These are phyloP conservation scores for Coleophora deauratella DNA, from an alignment of 2,888 invertebrate genomes.

Conservation along the genomic window DNA sequence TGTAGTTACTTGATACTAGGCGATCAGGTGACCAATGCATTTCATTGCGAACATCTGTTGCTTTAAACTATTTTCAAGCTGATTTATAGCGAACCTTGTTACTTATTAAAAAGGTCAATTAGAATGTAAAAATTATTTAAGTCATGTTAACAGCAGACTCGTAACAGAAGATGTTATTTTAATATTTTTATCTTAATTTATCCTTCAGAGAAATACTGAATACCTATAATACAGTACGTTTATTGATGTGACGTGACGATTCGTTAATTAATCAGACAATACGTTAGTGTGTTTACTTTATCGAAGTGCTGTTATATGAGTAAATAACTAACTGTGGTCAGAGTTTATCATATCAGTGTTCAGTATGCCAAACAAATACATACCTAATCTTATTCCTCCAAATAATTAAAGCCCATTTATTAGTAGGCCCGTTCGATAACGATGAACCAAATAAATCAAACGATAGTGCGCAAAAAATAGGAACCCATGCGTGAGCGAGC, in stretches of 20 bases:
- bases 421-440: conserved; percentile 62
- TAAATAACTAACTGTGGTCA: no score
- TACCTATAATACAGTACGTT: no score
- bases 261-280: neutral
- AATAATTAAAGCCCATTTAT: conserved; percentile 61
- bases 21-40: conserved; percentile 47
- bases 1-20: neutral
- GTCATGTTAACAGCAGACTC: no score
- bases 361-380: no score
- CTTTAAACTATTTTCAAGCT: conserved; percentile 55
- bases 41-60: conserved; percentile 46
- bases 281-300: conserved; percentile 3
- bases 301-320: conserved; percentile 17
- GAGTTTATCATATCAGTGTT: no score
- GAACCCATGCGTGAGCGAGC: conserved; percentile 64
- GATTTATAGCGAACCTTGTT: conserved; percentile 58
- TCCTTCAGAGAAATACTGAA: no score
- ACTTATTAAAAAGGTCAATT: conserved; percentile 58
- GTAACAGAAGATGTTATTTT: no score
- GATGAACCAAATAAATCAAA: conserved; percentile 71
- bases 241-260: no score
- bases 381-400: no score
- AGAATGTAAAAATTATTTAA: no score
- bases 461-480: conserved; percentile 68
- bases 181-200: no score